These are phyloP conservation scores for Rhynchopsitta pachyrhyncha DNA, from an alignment of 2,113 vertebrate species.

Conservation along the genomic window DNA sequence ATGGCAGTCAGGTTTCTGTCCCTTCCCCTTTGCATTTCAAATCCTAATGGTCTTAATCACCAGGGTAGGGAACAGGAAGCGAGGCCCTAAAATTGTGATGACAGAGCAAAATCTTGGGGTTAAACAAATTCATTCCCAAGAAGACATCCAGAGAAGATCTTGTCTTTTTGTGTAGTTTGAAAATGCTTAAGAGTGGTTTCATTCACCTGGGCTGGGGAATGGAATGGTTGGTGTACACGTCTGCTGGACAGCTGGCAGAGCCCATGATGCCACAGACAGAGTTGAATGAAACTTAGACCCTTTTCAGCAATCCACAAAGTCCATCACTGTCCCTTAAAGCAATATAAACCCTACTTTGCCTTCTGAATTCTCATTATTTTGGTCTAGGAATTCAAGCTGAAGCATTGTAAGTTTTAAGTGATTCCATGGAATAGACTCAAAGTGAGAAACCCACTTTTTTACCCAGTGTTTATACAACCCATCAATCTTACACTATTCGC, in stretches of 20 bases:
- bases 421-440: background rate
- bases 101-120: background rate
- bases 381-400: background rate
- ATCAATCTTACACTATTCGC: background rate
- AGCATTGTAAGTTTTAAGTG: background rate
- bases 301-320: background rate
- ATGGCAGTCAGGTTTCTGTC: background rate
- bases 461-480: background rate
- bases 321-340: background rate
- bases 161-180: background rate
- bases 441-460: background rate
- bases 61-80: background rate
- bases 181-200: background rate
- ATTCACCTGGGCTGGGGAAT: background rate
- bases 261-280: background rate
- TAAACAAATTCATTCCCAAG: background rate
- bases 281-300: background rate
- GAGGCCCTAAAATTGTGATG: background rate
- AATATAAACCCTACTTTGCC: background rate
- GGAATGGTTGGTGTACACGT: background rate
- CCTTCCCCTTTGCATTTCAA: background rate
- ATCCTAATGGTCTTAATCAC: background rate
- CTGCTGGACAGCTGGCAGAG: rapidly evolving
- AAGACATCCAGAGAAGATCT: background rate
- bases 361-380: background rate